These are phyloP conservation scores for Zygaena filipendulae DNA, from an alignment of 2,888 invertebrate genomes.

Conservation along the genomic window DNA sequence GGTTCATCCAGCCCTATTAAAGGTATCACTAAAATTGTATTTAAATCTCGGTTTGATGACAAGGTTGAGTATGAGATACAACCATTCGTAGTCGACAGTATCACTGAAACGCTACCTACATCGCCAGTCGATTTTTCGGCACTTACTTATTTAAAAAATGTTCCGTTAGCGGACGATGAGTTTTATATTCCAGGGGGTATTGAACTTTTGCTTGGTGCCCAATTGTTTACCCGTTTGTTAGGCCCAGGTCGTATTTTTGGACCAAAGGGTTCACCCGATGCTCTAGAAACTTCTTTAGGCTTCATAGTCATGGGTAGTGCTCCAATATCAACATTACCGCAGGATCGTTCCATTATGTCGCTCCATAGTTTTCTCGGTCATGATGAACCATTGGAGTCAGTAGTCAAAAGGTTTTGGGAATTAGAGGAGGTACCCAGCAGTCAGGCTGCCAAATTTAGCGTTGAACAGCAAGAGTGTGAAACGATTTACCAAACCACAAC, in stretches of 20 bases:
- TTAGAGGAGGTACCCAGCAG: too few relatives aligned
- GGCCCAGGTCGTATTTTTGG: too few relatives aligned
- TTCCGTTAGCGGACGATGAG: too few relatives aligned
- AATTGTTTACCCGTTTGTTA: too few relatives aligned
- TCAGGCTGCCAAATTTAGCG: constrained; percentile 2
- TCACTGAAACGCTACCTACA: constrained; percentile 9
- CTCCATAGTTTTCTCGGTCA: too few relatives aligned
- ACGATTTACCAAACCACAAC: not conserved
- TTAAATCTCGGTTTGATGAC: constrained; percentile 3
- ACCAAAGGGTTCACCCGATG: constrained; percentile 4
- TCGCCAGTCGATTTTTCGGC: too few relatives aligned
- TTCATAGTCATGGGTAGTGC: constrained; percentile 6
- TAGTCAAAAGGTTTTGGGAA: too few relatives aligned
- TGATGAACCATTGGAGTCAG: not conserved
- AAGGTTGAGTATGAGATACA: constrained; percentile 7
- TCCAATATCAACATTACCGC: not conserved
- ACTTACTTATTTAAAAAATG: too few relatives aligned
- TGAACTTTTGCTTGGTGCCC: too few relatives aligned
- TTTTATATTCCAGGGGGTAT: too few relatives aligned
- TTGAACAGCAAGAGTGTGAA: constrained; percentile 8
- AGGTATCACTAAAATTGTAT: constrained; percentile 1
- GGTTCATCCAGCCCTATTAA: constrained; percentile 1
- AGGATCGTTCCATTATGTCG: too few relatives aligned
- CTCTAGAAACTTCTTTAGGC: constrained; percentile 4
- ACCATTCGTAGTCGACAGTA: constrained; percentile 9